Base-by-base conservation (phyloP, 2,113 vertebrate genomes). In the Gopherus evgoodei region DNA sequence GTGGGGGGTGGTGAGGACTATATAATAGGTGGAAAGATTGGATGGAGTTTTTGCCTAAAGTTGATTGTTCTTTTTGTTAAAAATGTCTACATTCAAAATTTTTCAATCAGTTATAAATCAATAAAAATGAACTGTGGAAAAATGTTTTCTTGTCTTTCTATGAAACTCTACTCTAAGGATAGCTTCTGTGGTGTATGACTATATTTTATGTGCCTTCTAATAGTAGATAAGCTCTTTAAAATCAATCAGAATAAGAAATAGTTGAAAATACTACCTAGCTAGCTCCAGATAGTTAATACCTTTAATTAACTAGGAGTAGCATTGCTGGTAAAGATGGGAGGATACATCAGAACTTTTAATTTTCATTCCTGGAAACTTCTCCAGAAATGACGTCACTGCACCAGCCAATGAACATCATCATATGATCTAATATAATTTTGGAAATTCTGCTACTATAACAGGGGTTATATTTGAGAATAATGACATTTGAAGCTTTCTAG, bases 401-500 rank as follows among this genome's bases (percentile, higher is more conserved):
- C 72, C 27, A 47, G 22, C 22, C 25, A 75, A 17, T 47, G 27
- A 49, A 19, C 62, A 84, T 79, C 84, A 3, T 79, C 81, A 50
- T 84, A 35, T 27, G 17, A 24, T 7, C 1, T 53, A 87, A 62
- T 81, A 49, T 31, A 90, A 84, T 50, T 86, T 79, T 92, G 83
- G 72, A 90, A 91, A 47, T 94, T 53, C 31, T 7, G 87, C 1
- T 35, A 56, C 14, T 81, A 2, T 1, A 5, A 59, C 50, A 83
- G 14, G 50, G 25, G 24, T 75, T 86, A 79, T 0, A 1, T 76
- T 44, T 65, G 44, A 84, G 80, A 35, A 21, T 19, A 6, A 35
- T 52, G 29, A 0, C 0, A 47, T 81, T 59, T 80, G 7, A 13
- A 90, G 72, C 38, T 54, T 24, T 38, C 38, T 27, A 3, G 0